Evolutionary conservation across 2,888 invertebrate species (phyloP), one percentile per base, ranked within the genome.

Genomic region (Panzeria rudis): DNA sequence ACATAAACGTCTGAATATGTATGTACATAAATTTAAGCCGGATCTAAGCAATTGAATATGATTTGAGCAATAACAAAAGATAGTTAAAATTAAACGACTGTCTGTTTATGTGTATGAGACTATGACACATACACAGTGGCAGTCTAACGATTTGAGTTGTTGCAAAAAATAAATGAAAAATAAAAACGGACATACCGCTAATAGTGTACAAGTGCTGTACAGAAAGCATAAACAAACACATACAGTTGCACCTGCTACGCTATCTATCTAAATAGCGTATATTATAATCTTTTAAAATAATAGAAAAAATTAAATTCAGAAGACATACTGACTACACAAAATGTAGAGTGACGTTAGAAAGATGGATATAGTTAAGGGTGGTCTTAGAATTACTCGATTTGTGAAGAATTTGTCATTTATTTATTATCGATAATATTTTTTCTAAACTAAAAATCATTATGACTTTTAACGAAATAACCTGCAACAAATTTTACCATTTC

Each of bases 21-120:
- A 23, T 61, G 23, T 13, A 20, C 29, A 73, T 66, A 73, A 80
- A 80, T 66, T 80, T 56, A 64, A 77, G 71, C 82, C 82, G 82
- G 82, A 83, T 83, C 64, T 83, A 7, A 50, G 29, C 69, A 69
- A 62, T 62, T 76, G 81, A 82, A 76, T 69, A 75, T 79, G 61
- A 79, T 61, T 73, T 61, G 38, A 79, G 69, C 47, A 62, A 76
- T 54, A 80, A 59, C 69, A 64, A 75, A 79, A 71, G 73, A 72
- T 77, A 66, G 23, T 71, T 76, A 47, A 76, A 76, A 76, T 35
- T 76, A 64, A 71, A 56, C 17, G 69, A 71, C 32, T 76, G 38
- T 35, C 3, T 50, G 50, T 17, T 29, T 15, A 3, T 50, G 13
- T 17, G 29, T 15, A n/a, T 56, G 47, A 62, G 3, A 44, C 44